These are phyloP conservation scores for Melanotaenia boesemani DNA, from an alignment of 2,797 vertebrate genomes.

Conservation along the genomic window DNA sequence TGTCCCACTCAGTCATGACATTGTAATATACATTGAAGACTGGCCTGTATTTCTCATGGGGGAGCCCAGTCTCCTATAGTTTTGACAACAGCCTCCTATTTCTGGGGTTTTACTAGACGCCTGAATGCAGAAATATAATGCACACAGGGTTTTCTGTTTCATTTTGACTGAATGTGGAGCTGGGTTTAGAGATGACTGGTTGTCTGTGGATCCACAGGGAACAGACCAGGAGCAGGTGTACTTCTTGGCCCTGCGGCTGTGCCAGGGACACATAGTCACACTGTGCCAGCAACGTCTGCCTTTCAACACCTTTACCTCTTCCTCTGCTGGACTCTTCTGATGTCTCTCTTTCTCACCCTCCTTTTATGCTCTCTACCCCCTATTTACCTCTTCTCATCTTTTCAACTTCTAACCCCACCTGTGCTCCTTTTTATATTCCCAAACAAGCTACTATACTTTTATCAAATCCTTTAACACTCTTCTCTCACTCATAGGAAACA, in stretches of 20 bases:
- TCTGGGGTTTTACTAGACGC: background rate
- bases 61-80: background rate
- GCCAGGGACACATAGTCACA: constrained; percentile 54
- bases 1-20: no score
- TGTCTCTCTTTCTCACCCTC: constrained; percentile 22
- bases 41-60: background rate
- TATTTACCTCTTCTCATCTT: background rate
- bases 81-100: background rate
- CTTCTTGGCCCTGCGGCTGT: constrained; percentile 38
- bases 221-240: constrained; percentile 69
- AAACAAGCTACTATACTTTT: constrained; percentile 9
- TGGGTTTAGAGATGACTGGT: constrained; percentile 48
- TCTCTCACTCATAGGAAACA: background rate
- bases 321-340: constrained; percentile 38
- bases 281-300: constrained; percentile 53
- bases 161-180: constrained; percentile 14
- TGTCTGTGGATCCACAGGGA: constrained; percentile 57
- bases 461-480: background rate
- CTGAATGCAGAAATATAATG: constrained; percentile 2
- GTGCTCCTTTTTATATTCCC: constrained; percentile 16
- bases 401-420: background rate
- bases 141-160: constrained; percentile 11
- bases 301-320: constrained; percentile 32
- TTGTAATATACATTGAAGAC: background rate
- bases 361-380: background rate